Evolutionary conservation across 2,888 invertebrate genomes (phyloP), one percentile per base, ranked within the genome.

Genomic region (Acleris holmiana): DNA sequence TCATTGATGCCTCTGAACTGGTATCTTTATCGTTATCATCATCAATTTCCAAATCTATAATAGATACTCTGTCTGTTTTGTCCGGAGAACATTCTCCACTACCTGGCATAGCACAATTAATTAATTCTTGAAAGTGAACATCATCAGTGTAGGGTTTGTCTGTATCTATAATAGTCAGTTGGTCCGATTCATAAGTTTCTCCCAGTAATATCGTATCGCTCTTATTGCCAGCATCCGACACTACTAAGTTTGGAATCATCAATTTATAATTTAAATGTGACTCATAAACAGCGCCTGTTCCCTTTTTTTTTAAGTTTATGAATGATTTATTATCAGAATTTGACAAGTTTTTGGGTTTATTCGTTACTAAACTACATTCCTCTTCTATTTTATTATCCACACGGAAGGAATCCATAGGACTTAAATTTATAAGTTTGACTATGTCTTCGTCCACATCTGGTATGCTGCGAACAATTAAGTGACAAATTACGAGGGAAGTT

Each of bases 131-230:
- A 70, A 85, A 90, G 71, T 89, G 93, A 56, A 82, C 78, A 61
- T 93, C 93, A 59, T 93, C 92, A 57, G 88, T 89, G 75, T 91
- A 92, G 69, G 93, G 93, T 75, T 88, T 89, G 82, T 94, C 94
- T 73, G 93, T 94, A 84, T 94, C 94, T 88, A 94, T 94, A 82
- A 94, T 94, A 84, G 94, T 94, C 84, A 94, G 91, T 90, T 93
- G 93, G 86, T 94, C 94, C 86, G 93, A 93, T 87, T 93, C 93
- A 84, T 93, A 93, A 78, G 91, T 91, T 79, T 90, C 87, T 85
- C 92, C 91, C 88, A 88, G 89, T 86, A 91, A 76, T 79, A 86
- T 83, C 73, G 91, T 87, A 75, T 86, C 78, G 78, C 77, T 82
- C 79, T 82, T 88, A 82, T 88, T 89, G 77, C 89, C 89, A 82